Base-by-base conservation (phyloP, 2,888 invertebrate species). In the Lasius platythorax region DNA sequence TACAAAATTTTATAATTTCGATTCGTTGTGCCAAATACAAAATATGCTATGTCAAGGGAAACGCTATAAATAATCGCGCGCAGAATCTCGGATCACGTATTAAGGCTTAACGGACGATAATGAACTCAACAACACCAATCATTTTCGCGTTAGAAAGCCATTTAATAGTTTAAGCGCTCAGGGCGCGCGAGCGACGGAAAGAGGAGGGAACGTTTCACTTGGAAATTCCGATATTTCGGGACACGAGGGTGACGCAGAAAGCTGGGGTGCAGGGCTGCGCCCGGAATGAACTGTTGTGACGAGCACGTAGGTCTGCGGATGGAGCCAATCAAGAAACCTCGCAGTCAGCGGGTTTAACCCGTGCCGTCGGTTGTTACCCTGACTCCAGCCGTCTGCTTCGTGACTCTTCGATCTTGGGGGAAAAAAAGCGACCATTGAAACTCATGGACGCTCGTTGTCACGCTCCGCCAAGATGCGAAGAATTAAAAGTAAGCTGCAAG, bases 261-360 rank as follows among this genome's bases (percentile, higher is more conserved):
- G 79, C 64, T 63, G 72, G 84, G 70, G 70, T 79, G 84, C 70
- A 78, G 84, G 82, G 81, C 86, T 82, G 87, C 86, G 28, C 83
- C 72, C 81, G 83, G 89, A 92, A 89, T 89, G 92, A 93, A 92
- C 93, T 94, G 94, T 95, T 95, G 94, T 94, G 95, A 94, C 94
- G 94, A 95, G 94, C 95, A 95, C 94, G 95, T 95, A 94, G 94
- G 90, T 92, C 92, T 93, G 93, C 93, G 94, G 94, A 95, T 94
- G 93, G 94, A 93, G 93, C 93, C 94, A 95, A 95, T 95, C 95
- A 94, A 93, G 93, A 89, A 94, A 94, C 88, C 92, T 91, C 92
- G 87, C 87, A 92, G 93, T 94, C 94, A 94, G 94, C 94, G 91
- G 90, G 90, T 94, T 94, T 93, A 89, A 90, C 84, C 89, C 88